These are phyloP conservation scores for Cheilosia pagana DNA, from an alignment of 2,888 invertebrate genomes.

Conservation along the genomic window DNA sequence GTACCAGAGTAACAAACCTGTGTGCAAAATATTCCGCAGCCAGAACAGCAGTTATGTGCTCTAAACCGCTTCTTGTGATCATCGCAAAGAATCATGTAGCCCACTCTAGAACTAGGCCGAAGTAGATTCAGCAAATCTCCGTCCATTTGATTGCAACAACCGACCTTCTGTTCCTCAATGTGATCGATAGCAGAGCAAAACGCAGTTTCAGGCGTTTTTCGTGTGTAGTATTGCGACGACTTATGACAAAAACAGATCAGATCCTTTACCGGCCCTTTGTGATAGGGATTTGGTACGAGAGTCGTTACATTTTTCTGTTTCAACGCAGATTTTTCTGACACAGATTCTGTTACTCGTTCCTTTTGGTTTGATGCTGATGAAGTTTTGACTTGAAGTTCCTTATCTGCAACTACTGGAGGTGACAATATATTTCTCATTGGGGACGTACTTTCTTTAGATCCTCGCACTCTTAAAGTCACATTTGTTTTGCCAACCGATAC, in stretches of 20 bases:
- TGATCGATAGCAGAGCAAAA: constrained; percentile 90
- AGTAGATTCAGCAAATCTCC: constrained; percentile 86
- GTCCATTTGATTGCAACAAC: constrained; percentile 90
- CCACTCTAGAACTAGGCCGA: constrained; percentile 89
- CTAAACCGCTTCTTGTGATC: constrained; percentile 90
- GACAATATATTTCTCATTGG: constrained; percentile 43
- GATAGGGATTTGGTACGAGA: constrained; percentile 66
- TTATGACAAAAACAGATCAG: constrained; percentile 85
- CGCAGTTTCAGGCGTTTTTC: constrained; percentile 83
- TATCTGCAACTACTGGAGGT: constrained; percentile 29
- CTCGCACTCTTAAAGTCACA: constrained; percentile 81
- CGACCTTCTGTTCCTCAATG: constrained; percentile 89
- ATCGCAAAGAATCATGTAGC: constrained; percentile 91
- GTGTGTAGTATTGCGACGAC: constrained; percentile 84
- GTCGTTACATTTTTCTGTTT: constrained; percentile 49
- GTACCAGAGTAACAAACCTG: constrained; percentile 85
- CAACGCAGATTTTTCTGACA: constrained; percentile 27
- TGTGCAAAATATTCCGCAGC: constrained; percentile 95
- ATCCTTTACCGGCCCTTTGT: constrained; percentile 61
- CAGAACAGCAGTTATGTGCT: constrained; percentile 94
- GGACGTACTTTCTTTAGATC: constrained; percentile 75
- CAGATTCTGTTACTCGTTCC: constrained; percentile 57
- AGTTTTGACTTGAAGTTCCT: constrained; percentile 50
- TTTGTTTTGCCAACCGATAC: constrained; percentile 82
- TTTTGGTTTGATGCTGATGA: constrained; percentile 35